Conservation (phyloP, 2,797 vertebrate genomes). For the Pampus argenteus region DNA sequence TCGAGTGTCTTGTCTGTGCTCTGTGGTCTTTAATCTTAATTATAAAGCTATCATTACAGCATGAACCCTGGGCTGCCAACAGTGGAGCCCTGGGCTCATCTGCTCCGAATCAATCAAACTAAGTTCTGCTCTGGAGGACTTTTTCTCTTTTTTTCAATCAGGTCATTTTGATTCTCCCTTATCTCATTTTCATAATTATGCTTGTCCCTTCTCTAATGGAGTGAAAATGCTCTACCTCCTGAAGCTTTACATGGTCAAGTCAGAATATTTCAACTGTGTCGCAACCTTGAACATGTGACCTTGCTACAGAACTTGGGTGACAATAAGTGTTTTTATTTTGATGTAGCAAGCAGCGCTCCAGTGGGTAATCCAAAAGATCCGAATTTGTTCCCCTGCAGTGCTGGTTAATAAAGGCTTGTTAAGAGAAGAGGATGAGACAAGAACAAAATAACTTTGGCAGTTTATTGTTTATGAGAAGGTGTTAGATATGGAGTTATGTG, state of each 20-base stretch:
- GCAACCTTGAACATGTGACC: slow-evolving; percentile 67
- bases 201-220: slow-evolving; percentile 78
- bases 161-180: slow-evolving; percentile 80
- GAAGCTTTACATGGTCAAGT: slow-evolving; percentile 62
- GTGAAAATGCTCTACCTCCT: slow-evolving; percentile 69
- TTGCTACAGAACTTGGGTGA: slow-evolving; percentile 51
- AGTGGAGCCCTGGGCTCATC: slow-evolving; percentile 82
- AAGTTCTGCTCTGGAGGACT: slow-evolving; percentile 80
- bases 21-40: slow-evolving; percentile 89
- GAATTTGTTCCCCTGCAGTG: slow-evolving; percentile 30
- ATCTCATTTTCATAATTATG: slow-evolving; percentile 84
- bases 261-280: slow-evolving; percentile 62
- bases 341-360: slow-evolving; percentile 5
- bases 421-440: slow-evolving; percentile 63
- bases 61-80: slow-evolving; percentile 83
- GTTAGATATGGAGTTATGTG: slow-evolving; percentile 73
- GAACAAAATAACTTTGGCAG: slow-evolving; percentile 72
- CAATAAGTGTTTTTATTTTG: slow-evolving; percentile 38
- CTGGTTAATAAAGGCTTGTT: slow-evolving; percentile 66
- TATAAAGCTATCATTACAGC: slow-evolving; percentile 89
- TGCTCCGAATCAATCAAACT: slow-evolving; percentile 85
- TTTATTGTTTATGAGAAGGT: slow-evolving; percentile 77
- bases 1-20: slow-evolving; percentile 81
- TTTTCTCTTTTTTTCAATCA: slow-evolving; percentile 74
- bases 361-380: slow-evolving; percentile 43